phyloP scores from a whole-genome alignment of 2,113 vertebrate genomes.

The Oceanodroma tethys region DNA sequence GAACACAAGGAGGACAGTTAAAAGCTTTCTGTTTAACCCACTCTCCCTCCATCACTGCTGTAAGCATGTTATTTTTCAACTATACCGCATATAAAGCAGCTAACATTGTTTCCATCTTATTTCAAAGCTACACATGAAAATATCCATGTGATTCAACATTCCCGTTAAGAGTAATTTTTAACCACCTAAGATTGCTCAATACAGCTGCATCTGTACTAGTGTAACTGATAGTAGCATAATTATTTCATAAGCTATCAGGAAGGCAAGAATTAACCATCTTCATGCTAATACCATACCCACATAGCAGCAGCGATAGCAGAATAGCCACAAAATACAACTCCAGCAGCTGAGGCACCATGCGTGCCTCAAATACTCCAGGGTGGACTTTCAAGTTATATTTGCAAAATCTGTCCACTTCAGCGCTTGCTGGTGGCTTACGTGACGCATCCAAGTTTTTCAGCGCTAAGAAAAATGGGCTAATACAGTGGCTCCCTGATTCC shows the following conservation, averaged over 20 bases:
- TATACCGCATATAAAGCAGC: neutral
- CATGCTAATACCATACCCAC: neutral
- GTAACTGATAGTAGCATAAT: neutral
- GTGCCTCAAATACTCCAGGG: neutral
- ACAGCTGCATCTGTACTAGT: neutral
- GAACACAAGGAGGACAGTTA: neutral
- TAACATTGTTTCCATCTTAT: neutral
- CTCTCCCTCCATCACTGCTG: neutral
- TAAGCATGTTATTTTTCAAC: neutral
- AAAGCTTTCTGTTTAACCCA: neutral
- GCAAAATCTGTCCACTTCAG: neutral
- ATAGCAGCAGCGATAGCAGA: neutral
- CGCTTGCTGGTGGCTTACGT: neutral
- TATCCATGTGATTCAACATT: neutral
- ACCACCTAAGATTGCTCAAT: accelerated
- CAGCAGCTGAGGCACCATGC: neutral
- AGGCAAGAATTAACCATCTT: neutral
- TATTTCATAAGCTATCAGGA: neutral
- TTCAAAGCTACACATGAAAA: neutral
- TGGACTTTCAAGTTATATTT: accelerated
- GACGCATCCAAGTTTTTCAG: neutral
- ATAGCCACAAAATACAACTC: neutral
- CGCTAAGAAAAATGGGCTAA: neutral
- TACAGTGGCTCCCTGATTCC: neutral
- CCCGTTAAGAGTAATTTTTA: neutral